Conservation (phyloP, 2,797 vertebrate genomes). For the Ambastaia sidthimunki region DNA sequence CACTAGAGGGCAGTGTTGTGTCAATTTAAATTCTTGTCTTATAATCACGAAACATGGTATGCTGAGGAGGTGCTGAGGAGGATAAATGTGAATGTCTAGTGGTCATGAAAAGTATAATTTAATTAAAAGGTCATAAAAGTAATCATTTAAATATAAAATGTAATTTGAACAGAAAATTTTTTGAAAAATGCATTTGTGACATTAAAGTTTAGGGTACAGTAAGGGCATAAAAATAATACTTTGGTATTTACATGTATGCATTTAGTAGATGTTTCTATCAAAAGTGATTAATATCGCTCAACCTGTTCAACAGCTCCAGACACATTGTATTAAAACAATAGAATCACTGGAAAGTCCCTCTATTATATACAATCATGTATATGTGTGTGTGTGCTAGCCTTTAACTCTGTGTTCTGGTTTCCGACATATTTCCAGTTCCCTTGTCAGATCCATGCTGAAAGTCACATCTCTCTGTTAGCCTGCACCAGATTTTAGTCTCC, state of each 20-base stretch:
- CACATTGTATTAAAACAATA: no score
- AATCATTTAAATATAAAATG: neutral
- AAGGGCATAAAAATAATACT: no score
- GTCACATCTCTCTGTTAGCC: slow-evolving; percentile 62
- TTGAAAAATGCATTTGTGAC: no score
- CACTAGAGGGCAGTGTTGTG: slow-evolving; percentile 64
- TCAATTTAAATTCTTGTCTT: neutral
- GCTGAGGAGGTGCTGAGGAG: neutral
- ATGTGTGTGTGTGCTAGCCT: slow-evolving; percentile 1
- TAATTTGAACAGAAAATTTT: no score
- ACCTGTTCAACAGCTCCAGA: no score
- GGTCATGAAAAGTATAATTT: no score
- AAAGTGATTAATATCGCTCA: no score
- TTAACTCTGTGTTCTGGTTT: slow-evolving; percentile 54
- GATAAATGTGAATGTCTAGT: neutral
- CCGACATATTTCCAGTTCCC: slow-evolving; percentile 70
- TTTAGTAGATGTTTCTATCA: no score
- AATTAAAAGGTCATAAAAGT: neutral
- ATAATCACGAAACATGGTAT: neutral
- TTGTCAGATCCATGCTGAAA: slow-evolving; percentile 66
- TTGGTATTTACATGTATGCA: no score
- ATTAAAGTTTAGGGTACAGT: no score
- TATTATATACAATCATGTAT: no score
- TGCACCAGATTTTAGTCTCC: slow-evolving; percentile 65
- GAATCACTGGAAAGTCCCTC: no score